phyloP scores from a whole-genome alignment of 1,140 invertebrate genomes.

The Bombus breviceps region DNA sequence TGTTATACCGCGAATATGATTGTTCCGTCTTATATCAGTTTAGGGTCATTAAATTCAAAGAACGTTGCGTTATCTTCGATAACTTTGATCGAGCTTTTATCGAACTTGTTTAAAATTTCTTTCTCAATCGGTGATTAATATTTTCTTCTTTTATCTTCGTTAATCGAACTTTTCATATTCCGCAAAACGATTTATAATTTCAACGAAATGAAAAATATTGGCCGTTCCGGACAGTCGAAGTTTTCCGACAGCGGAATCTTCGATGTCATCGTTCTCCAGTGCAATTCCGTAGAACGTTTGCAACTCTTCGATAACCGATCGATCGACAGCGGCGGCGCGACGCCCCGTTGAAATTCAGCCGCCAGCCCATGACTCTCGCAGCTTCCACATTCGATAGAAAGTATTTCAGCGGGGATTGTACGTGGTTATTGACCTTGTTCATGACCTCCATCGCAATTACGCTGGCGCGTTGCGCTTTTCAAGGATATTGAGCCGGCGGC shows the following conservation, averaged over 20 bases:
- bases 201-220: neutral
- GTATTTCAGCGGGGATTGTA: constrained; percentile 44
- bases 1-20: neutral
- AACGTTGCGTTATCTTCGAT: too few species aligned
- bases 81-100: too few species aligned
- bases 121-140: too few species aligned
- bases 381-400: constrained; percentile 21
- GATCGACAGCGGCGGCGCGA: neutral
- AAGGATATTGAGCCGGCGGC: constrained; percentile 58
- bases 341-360: neutral
- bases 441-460: constrained; percentile 63
- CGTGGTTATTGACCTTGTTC: constrained; percentile 63
- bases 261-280: neutral
- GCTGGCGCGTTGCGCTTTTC: constrained; percentile 54
- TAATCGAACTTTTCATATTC: too few species aligned
- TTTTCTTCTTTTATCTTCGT: too few species aligned
- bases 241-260: neutral
- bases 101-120: too few species aligned
- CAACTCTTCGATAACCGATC: neutral
- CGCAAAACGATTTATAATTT: neutral
- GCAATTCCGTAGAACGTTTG: neutral
- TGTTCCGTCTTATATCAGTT: neutral
- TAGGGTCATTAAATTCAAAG: neutral
- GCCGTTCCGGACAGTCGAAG: neutral
- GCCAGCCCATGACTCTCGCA: neutral